These are phyloP conservation scores for Percopsis omiscomaycus DNA, from an alignment of 2,797 vertebrate species.

Conservation along the genomic window DNA sequence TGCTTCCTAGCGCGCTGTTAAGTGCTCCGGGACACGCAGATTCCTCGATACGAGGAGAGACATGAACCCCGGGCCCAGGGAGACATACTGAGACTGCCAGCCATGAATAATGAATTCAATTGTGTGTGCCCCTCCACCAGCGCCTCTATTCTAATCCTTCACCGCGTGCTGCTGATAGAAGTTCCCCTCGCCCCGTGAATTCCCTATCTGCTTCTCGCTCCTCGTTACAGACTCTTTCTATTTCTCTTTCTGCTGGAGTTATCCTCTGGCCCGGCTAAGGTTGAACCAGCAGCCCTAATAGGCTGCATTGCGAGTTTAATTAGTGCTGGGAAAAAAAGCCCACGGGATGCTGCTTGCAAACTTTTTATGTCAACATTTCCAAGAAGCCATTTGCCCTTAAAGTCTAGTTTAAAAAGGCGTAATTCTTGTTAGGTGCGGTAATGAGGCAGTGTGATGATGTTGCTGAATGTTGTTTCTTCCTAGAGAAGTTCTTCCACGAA, in stretches of 20 bases:
- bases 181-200: conserved; percentile 25
- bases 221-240: conserved; percentile 17
- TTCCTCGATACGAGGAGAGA: conserved; percentile 50
- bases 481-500: conserved; percentile 28
- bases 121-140: conserved; percentile 32
- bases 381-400: conserved; percentile 42
- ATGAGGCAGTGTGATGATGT: conserved; percentile 54
- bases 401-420: conserved; percentile 44
- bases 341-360: conserved; percentile 44
- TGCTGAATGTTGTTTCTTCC: conserved; percentile 36
- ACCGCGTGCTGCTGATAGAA: conserved; percentile 26
- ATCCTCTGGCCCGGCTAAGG: conserved; percentile 25
- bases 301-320: conserved; percentile 57
- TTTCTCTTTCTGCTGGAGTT: conserved; percentile 8
- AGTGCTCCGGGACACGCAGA: conserved; percentile 35
- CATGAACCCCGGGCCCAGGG: conserved; percentile 40
- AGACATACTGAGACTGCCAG: conserved; percentile 45
- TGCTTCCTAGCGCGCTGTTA: conserved; percentile 31
- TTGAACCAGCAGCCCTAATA: conserved; percentile 46
- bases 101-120: conserved; percentile 64
- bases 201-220: conserved; percentile 23
- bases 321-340: conserved; percentile 40
- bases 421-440: conserved; percentile 48
- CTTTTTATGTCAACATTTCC: conserved; percentile 52
- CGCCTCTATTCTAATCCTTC: conserved; percentile 34